Evolutionary conservation across 1,140 invertebrate genomes (phyloP).

Genomic region (Bathynomus jamesi): DNA sequence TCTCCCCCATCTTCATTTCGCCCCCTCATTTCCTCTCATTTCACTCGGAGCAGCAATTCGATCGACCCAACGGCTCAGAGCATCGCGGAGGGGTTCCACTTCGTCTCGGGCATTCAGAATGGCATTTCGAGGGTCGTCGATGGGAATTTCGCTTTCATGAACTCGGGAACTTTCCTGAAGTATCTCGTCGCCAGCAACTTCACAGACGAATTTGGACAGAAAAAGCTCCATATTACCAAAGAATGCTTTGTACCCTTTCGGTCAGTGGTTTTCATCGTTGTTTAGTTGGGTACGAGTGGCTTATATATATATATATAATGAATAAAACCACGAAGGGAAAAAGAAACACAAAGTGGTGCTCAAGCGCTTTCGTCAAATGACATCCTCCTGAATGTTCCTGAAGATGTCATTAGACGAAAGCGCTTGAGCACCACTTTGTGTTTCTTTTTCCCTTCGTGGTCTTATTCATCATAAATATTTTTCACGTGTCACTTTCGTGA

Average conservation of each 20-base stretch:
- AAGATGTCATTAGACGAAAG: too few species aligned
- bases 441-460: too few species aligned
- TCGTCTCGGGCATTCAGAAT: slow-evolving; percentile 18
- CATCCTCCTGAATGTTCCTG: too few species aligned
- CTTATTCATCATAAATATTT: too few species aligned
- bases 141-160: slow-evolving; percentile 35
- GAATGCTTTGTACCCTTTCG: slow-evolving; percentile 34
- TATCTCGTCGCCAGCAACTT: slow-evolving; percentile 33
- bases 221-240: slow-evolving; percentile 24
- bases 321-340: too few species aligned
- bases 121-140: slow-evolving; percentile 20
- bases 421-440: too few species aligned
- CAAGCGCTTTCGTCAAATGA: too few species aligned
- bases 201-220: slow-evolving; percentile 23
- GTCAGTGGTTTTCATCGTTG: slow-evolving; percentile 4
- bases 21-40: too few species aligned
- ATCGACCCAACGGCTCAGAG: slow-evolving; percentile 23
- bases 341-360: too few species aligned
- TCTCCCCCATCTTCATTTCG: too few species aligned
- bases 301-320: too few species aligned
- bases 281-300: background rate
- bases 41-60: slow-evolving; percentile 15
- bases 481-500: too few species aligned
- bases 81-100: slow-evolving; percentile 27
- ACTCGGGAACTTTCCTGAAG: slow-evolving; percentile 30